Base-by-base conservation (phyloP, 1,140 invertebrate species). In the Steinernema khuongi region DNA sequence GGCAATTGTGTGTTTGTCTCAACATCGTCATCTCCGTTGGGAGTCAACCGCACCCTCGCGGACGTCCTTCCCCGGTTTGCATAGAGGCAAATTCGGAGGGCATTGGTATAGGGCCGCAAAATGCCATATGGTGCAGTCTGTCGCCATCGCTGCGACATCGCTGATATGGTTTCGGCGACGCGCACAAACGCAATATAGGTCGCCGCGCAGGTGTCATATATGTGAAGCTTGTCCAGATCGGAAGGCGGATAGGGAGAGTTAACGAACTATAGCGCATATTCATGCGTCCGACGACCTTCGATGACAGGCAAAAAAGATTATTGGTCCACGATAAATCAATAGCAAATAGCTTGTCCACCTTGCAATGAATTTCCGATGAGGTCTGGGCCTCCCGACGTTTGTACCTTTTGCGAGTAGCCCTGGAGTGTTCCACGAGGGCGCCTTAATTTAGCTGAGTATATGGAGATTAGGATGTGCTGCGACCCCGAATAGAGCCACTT, bases 251-350 rank as follows among this genome's bases (percentile, higher is more conserved):
- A 60, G 50, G 11, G 50, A 2, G 50, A 60, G 50, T 60, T 41
- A 60, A 60, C 50, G 50, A 60, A 60, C 50, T 60, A 26, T 26
- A 26, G 50, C 50, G 19, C 50, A 60, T 60, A 60, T 60, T 60
- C 22, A 26, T 4, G 22, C 50, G 50, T 60, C 22, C 50, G 50
- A 22, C 50, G 50, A 60, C 50, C 50, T 60, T 60, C 50, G 22
- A 22, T 22, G 50, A 60, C 22, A 60, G 26, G 26, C 14, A 60
- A 41, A n/a, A 22, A 60, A 60, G 50, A 60, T 60, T 7, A 60
- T 60, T 60, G 11, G 14, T 22, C 14, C 50, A 14, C 50, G 19
- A 60, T 14, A 60, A 60, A 60, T 60, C 50, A 60, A 60, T 60
- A 60, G 50, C 50, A 60, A 22, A 22, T 2, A 22, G 2, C 4